These are phyloP conservation scores for Esox masquinongy DNA, from an alignment of 2,797 vertebrate species.

Conservation along the genomic window DNA sequence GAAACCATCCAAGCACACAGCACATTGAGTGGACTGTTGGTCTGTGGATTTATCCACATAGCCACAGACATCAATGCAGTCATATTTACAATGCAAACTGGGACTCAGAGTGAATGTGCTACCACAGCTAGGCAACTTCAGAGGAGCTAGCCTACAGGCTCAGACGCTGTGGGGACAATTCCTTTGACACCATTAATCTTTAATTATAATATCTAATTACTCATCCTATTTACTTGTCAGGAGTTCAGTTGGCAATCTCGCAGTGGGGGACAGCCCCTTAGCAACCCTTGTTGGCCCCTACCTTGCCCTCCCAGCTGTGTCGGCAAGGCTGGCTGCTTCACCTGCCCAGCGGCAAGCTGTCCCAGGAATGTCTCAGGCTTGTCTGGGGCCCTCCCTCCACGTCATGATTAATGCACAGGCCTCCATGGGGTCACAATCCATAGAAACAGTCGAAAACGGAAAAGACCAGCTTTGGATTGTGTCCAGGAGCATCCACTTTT, in stretches of 20 bases:
- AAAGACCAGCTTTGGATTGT: slow-evolving; percentile 61
- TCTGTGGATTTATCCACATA: slow-evolving; percentile 33
- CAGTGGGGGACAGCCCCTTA: slow-evolving; percentile 38
- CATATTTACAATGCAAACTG: slow-evolving; percentile 72
- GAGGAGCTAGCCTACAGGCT: not conserved
- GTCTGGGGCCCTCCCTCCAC: slow-evolving; percentile 39
- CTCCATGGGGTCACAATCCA: slow-evolving; percentile 60
- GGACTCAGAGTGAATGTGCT: slow-evolving; percentile 26
- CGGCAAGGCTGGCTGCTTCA: slow-evolving; percentile 50
- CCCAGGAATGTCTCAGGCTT: slow-evolving; percentile 67
- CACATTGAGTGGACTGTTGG: slow-evolving; percentile 65
- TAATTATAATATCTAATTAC: slow-evolving; percentile 57
- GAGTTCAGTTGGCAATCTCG: slow-evolving; percentile 25
- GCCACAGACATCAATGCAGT: slow-evolving; percentile 33
- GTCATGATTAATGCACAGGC: slow-evolving; percentile 65
- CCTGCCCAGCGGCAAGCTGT: slow-evolving; percentile 66
- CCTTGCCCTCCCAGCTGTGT: slow-evolving; percentile 48
- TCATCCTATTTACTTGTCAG: slow-evolving; percentile 54
- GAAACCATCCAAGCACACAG: slow-evolving; percentile 69
- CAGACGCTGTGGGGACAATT: slow-evolving; percentile 21
- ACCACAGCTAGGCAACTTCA: not conserved
- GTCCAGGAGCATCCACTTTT: slow-evolving; percentile 48
- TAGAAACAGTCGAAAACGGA: slow-evolving; percentile 54
- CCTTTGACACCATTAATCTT: slow-evolving; percentile 53
- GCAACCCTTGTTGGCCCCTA: slow-evolving; percentile 45